Conservation (phyloP, 1,140 invertebrate genomes). For the Papilio dardanus region DNA sequence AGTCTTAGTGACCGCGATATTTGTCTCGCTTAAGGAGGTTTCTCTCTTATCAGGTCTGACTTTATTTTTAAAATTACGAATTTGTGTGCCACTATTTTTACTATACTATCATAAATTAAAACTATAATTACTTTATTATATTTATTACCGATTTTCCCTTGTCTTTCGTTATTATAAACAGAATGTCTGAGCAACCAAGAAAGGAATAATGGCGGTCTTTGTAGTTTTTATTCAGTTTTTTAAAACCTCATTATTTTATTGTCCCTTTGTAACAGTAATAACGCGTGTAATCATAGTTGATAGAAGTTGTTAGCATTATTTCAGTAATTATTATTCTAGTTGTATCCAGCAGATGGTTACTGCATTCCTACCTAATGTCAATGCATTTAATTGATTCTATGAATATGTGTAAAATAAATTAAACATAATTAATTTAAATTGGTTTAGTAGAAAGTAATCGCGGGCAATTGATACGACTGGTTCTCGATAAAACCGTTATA, state of each 20-base stretch:
- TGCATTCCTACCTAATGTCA: conserved; percentile 34
- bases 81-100: too few species aligned
- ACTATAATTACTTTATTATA: too few species aligned
- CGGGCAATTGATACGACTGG: conserved; percentile 8
- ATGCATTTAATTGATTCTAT: conserved; percentile 35
- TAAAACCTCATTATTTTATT: neutral
- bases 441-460: conserved; percentile 23
- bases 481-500: neutral
- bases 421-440: conserved; percentile 37
- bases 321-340: too few species aligned
- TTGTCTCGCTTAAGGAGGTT: too few species aligned
- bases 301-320: conserved; percentile 33
- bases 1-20: too few species aligned
- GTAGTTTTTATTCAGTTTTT: neutral
- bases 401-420: conserved; percentile 35
- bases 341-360: conserved; percentile 18
- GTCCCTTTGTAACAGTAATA: neutral
- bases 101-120: too few species aligned
- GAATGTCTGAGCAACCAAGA: too few species aligned
- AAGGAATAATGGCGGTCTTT: neutral
- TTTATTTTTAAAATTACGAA: too few species aligned
- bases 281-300: conserved; percentile 11
- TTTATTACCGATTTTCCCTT: too few species aligned
- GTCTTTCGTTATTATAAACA: too few species aligned
- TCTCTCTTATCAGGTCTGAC: too few species aligned